Conservation (phyloP, 92 coral and sea anemone genomes). For the Epizoanthus rinbou region DNA sequence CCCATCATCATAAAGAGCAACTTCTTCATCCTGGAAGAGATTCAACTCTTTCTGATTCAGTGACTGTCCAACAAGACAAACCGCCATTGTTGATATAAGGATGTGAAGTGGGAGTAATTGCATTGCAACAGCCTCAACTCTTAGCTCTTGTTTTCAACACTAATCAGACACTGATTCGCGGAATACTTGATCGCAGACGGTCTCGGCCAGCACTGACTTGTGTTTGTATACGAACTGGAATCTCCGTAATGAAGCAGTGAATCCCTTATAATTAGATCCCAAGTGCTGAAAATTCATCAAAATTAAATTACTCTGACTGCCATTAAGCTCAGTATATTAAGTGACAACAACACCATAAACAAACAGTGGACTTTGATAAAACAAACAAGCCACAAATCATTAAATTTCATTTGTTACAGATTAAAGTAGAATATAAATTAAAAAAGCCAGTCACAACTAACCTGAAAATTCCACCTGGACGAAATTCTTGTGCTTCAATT, state of each 20-base stretch:
- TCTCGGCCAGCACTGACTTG: too few relatives aligned
- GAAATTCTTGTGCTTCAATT: too few relatives aligned
- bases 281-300: not conserved
- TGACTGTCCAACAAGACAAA: not conserved
- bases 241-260: too few relatives aligned
- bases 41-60: not conserved
- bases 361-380: slow-evolving; percentile 1
- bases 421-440: not conserved
- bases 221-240: too few relatives aligned
- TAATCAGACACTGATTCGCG: too few relatives aligned
- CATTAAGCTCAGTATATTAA: not conserved
- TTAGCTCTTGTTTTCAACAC: not conserved
- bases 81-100: slow-evolving; percentile 25
- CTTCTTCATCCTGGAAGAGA: not conserved
- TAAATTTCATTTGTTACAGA: slow-evolving; percentile 14
- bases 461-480: not conserved
- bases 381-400: slow-evolving; percentile 17
- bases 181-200: not conserved
- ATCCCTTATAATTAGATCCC: too few relatives aligned
- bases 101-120: slow-evolving; percentile 29
- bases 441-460: not conserved
- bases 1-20: slow-evolving; percentile 8
- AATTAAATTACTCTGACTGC: not conserved
- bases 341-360: slow-evolving; percentile 20
- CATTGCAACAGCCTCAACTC: slow-evolving; percentile 13